These are phyloP conservation scores for Abrostola triplasia DNA, from an alignment of 2,888 invertebrate genomes.

Conservation along the genomic window DNA sequence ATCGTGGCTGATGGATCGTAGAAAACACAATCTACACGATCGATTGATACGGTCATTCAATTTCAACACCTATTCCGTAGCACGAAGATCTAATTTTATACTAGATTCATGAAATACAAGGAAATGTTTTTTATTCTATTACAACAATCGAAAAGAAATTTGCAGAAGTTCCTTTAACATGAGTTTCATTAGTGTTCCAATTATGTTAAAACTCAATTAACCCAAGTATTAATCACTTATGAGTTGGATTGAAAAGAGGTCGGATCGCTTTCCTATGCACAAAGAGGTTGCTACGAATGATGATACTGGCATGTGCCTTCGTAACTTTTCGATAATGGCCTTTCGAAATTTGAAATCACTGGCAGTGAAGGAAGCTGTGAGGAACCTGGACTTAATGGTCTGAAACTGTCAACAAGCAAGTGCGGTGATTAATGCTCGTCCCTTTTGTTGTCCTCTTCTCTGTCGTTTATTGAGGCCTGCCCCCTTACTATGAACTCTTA, in stretches of 20 bases:
- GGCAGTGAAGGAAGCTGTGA: not conserved
- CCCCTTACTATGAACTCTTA: too few species aligned
- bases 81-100: slow-evolving; percentile 24
- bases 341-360: not conserved
- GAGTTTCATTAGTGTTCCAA: not conserved
- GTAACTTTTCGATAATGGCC: too few species aligned
- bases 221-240: too few species aligned
- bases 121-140: slow-evolving; percentile 27
- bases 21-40: slow-evolving; percentile 38
- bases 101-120: slow-evolving; percentile 2
- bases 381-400: slow-evolving; percentile 1
- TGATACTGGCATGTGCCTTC: too few species aligned
- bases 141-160: slow-evolving; percentile 41
- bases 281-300: too few species aligned
- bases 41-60: slow-evolving; percentile 44
- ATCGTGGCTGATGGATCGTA: slow-evolving; percentile 43
- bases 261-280: too few species aligned
- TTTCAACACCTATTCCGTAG: slow-evolving; percentile 41
- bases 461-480: not conserved
- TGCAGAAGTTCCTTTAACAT: not conserved
- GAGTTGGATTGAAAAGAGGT: too few species aligned
- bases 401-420: not conserved
- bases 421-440: not conserved
- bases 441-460: not conserved
- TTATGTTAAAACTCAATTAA: not conserved